Percentiles rank a stretch among this genome's conserved stretches.
These are phyloP conservation scores for Monarcha castaneiventris DNA, from an alignment of 2,113 vertebrate genomes.

Conservation along the genomic window DNA sequence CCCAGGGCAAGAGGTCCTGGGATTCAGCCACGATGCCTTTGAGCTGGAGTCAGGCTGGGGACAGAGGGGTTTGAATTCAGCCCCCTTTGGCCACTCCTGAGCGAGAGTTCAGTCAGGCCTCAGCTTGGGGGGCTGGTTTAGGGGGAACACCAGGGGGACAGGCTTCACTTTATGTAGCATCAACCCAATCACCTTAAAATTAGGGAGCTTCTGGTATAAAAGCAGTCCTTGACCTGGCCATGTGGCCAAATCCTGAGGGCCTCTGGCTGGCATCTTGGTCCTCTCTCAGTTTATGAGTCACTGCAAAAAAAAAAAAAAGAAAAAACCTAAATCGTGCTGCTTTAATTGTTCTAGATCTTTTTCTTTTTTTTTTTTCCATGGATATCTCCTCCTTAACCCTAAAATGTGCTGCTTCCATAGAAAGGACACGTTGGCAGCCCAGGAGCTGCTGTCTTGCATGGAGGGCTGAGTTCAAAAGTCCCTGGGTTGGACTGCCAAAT, in stretches of 20 bases:
- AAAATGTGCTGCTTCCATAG: background rate
- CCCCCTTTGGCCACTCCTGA: background rate
- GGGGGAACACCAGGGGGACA: fast-evolving
- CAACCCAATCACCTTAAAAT: slow-evolving; percentile 33
- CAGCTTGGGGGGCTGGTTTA: background rate
- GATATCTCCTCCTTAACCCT: background rate
- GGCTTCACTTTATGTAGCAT: slow-evolving; percentile 6
- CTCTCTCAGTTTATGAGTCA: background rate
- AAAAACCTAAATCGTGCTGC: background rate
- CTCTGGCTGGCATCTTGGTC: background rate
- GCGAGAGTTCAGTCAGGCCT: background rate
- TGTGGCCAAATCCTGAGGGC: background rate
- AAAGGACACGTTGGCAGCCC: background rate
- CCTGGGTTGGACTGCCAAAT: background rate
- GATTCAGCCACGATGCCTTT: background rate
- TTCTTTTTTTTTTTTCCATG: background rate
- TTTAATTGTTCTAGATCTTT: background rate
- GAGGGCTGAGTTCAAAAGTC: background rate
- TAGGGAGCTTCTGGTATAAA: background rate
- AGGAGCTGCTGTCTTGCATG: background rate
- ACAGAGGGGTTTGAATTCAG: background rate
- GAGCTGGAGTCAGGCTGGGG: background rate
- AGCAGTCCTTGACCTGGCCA: background rate
- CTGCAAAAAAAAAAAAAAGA: background rate
- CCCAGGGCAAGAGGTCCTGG: background rate